Evolutionary conservation across 2,113 vertebrate genomes (phyloP).

Genomic region (Tamias sibiricus): DNA sequence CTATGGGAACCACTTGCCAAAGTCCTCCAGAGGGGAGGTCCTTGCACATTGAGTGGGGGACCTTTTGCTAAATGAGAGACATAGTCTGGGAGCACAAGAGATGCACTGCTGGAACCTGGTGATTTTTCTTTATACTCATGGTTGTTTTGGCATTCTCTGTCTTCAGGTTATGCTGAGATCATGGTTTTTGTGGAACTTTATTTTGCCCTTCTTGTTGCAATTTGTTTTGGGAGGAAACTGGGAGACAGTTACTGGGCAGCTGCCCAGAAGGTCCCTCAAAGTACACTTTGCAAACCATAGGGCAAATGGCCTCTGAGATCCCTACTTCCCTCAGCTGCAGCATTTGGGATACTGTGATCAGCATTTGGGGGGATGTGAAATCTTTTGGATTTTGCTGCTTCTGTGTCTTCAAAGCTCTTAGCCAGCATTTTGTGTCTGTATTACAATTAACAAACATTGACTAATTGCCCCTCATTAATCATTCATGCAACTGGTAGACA

Average conservation of each 20-base stretch:
- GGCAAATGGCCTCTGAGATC: neutral
- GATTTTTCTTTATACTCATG: neutral
- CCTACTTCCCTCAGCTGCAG: neutral
- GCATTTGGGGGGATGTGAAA: neutral
- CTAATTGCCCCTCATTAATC: conserved; percentile 76
- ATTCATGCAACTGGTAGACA: conserved; percentile 64
- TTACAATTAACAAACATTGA: conserved; percentile 70
- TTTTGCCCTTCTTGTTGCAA: neutral
- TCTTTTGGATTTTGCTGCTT: conserved; percentile 49
- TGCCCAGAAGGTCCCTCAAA: neutral
- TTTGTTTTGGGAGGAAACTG: conserved; percentile 11
- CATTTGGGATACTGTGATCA: neutral
- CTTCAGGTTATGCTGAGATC: neutral
- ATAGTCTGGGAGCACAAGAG: neutral
- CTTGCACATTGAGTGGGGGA: neutral
- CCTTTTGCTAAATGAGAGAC: neutral
- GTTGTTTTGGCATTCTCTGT: neutral
- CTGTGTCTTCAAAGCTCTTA: conserved; percentile 58
- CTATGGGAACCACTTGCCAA: neutral
- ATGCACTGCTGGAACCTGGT: neutral
- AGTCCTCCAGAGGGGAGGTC: neutral
- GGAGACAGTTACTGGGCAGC: neutral
- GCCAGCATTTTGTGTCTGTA: conserved; percentile 66
- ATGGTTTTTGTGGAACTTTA: neutral
- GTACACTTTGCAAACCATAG: neutral